A percentile compares a stretch with the other conserved stretches of the same genome.
These are phyloP conservation scores for Homarus americanus DNA, from an alignment of 1,140 invertebrate genomes.

Conservation along the genomic window DNA sequence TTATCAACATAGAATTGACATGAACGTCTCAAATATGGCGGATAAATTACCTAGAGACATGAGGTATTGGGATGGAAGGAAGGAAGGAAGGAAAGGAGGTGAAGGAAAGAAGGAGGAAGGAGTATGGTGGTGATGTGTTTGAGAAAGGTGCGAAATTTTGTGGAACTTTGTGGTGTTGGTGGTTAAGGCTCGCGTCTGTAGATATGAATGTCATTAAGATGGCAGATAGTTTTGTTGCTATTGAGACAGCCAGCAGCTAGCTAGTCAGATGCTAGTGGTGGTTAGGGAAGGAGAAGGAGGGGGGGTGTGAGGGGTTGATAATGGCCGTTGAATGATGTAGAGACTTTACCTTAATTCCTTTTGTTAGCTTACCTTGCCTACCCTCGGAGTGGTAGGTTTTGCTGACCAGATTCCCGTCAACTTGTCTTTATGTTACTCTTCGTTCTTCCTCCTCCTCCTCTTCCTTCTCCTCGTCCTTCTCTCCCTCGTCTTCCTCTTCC, in stretches of 20 bases:
- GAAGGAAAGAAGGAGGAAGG: no score
- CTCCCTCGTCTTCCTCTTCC: not conserved
- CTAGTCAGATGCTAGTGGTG: not conserved
- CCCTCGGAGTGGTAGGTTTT: no score
- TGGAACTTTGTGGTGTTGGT: not conserved
- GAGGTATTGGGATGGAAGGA: not conserved
- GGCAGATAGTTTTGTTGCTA: slow-evolving; percentile 28
- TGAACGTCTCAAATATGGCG: no score
- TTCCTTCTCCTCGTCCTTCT: not conserved
- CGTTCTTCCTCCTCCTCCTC: not conserved
- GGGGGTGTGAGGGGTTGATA: not conserved
- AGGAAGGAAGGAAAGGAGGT: not conserved
- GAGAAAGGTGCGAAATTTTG: no score
- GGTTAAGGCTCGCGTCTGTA: not conserved
- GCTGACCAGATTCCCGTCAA: no score
- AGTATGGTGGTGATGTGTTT: no score
- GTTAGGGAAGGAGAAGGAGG: not conserved
- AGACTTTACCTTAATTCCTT: no score
- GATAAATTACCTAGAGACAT: no score
- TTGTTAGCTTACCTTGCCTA: no score
- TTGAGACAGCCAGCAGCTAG: not conserved
- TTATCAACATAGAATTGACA: no score
- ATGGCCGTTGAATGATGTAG: no score
- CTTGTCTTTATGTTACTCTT: no score
- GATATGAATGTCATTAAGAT: slow-evolving; percentile 33